Evolutionary conservation across 2,888 invertebrate species (phyloP).

Genomic region (Aelia acuminata): DNA sequence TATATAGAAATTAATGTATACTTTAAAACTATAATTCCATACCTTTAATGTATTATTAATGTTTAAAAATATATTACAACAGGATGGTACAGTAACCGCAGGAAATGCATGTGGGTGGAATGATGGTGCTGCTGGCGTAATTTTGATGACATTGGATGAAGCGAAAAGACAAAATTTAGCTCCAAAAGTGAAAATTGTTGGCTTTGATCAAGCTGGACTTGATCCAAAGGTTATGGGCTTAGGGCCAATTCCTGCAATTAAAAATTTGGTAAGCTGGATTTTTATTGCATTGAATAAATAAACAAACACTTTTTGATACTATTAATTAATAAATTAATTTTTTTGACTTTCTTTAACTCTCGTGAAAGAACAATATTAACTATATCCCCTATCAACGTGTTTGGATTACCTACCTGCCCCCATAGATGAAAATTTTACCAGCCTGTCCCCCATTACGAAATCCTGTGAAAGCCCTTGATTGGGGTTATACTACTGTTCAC

Average conservation of each 20-base stretch:
- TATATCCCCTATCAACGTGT: too few relatives aligned
- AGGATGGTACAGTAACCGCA: constrained; percentile 81
- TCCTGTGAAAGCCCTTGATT: too few relatives aligned
- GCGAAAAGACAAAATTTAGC: constrained; percentile 73
- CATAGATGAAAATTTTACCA: too few relatives aligned
- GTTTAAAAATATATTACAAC: constrained; percentile 63
- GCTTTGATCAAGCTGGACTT: constrained; percentile 83
- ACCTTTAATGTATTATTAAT: too few relatives aligned
- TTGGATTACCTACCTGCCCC: too few relatives aligned
- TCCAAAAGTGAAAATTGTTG: constrained; percentile 82
- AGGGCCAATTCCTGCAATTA: constrained; percentile 82
- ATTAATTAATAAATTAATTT: too few relatives aligned
- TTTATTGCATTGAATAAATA: neutral
- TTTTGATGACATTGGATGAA: constrained; percentile 78
- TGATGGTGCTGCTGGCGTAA: constrained; percentile 90
- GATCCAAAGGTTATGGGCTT: constrained; percentile 86
- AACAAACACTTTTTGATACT: too few relatives aligned
- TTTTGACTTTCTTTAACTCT: too few relatives aligned
- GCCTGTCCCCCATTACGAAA: too few relatives aligned
- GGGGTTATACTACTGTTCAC: too few relatives aligned
- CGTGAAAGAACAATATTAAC: too few relatives aligned
- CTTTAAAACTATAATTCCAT: too few relatives aligned
- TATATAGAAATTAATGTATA: neutral
- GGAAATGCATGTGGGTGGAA: constrained; percentile 86
- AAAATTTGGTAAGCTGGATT: constrained; percentile 74